These are phyloP conservation scores for Cromileptes altivelis DNA, from an alignment of 2,113 vertebrate genomes.

Conservation along the genomic window DNA sequence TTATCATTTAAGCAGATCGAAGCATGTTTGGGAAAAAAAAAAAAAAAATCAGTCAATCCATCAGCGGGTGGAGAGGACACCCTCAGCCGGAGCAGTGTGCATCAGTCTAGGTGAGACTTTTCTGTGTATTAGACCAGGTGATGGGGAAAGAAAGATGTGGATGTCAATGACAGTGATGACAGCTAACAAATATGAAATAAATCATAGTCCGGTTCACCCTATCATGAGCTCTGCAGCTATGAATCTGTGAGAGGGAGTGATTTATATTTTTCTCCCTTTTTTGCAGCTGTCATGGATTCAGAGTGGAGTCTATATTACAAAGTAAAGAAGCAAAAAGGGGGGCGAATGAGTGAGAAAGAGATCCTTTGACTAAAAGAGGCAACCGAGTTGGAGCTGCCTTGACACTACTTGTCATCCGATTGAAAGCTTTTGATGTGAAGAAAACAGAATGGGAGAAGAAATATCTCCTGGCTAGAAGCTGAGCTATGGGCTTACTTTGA, in stretches of 20 bases:
- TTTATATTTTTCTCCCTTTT: conserved; percentile 30
- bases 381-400: conserved; percentile 50
- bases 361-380: conserved; percentile 54
- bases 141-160: conserved; percentile 27
- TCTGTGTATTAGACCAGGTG: conserved; percentile 21
- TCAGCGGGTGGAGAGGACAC: conserved; percentile 21
- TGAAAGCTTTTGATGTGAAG: conserved; percentile 68
- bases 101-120: conserved; percentile 30
- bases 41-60: conserved; percentile 48
- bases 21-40: conserved; percentile 50
- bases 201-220: conserved; percentile 44
- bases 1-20: conserved; percentile 57
- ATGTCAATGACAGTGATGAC: conserved; percentile 31
- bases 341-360: conserved; percentile 6
- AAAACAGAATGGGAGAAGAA: conserved; percentile 54
- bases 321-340: conserved; percentile 5
- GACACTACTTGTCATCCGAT: conserved; percentile 63
- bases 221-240: conserved; percentile 34
- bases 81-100: neutral
- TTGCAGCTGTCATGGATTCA: conserved; percentile 51
- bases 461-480: conserved; percentile 49
- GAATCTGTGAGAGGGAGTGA: conserved; percentile 33
- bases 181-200: conserved; percentile 48
- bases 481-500: conserved; percentile 53
- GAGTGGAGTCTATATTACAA: conserved; percentile 30